phyloP scores from a whole-genome alignment of 2,797 vertebrate genomes.

The Xenopus petersii region DNA sequence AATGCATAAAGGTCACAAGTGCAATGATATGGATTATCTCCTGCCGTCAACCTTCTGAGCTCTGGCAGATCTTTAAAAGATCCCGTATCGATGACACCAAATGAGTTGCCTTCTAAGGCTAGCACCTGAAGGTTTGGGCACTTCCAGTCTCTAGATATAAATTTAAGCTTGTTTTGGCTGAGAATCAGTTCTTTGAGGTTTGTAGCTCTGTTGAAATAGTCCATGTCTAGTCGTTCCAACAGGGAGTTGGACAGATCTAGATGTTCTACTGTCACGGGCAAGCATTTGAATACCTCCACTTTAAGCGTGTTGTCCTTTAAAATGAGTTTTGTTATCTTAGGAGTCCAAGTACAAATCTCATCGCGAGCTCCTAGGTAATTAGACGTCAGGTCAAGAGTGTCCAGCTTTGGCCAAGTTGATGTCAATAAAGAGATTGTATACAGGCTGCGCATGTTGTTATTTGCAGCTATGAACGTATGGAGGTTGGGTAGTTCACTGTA shows the following conservation, averaged over 20 bases:
- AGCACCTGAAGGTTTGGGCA: slow-evolving; percentile 63
- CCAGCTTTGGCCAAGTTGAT: slow-evolving; percentile 60
- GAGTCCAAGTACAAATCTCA: slow-evolving; percentile 66
- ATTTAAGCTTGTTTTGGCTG: slow-evolving; percentile 83
- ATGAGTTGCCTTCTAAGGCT: slow-evolving; percentile 77
- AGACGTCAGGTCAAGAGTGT: slow-evolving; percentile 69
- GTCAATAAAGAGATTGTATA: slow-evolving; percentile 61
- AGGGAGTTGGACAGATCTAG: slow-evolving; percentile 75
- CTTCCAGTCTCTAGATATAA: slow-evolving; percentile 75
- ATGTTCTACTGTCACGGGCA: slow-evolving; percentile 69
- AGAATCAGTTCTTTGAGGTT: slow-evolving; percentile 67
- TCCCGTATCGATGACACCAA: slow-evolving; percentile 71
- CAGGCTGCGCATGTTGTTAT: slow-evolving; percentile 68
- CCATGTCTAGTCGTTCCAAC: slow-evolving; percentile 72
- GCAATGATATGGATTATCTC: slow-evolving; percentile 84
- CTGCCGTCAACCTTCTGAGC: slow-evolving; percentile 64
- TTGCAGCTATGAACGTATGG: slow-evolving; percentile 59
- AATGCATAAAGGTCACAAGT: slow-evolving; percentile 78
- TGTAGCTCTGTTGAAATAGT: slow-evolving; percentile 65
- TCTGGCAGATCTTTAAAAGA: slow-evolving; percentile 73
- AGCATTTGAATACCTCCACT: slow-evolving; percentile 63
- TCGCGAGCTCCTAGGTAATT: slow-evolving; percentile 63
- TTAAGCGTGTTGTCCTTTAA: slow-evolving; percentile 68
- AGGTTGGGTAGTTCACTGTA: not conserved
- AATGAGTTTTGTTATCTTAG: slow-evolving; percentile 64